A percentile compares a stretch with the other conserved stretches of the same genome.
Conservation (phyloP, 2,888 invertebrate species). For the Ectemnius cavifrons region DNA sequence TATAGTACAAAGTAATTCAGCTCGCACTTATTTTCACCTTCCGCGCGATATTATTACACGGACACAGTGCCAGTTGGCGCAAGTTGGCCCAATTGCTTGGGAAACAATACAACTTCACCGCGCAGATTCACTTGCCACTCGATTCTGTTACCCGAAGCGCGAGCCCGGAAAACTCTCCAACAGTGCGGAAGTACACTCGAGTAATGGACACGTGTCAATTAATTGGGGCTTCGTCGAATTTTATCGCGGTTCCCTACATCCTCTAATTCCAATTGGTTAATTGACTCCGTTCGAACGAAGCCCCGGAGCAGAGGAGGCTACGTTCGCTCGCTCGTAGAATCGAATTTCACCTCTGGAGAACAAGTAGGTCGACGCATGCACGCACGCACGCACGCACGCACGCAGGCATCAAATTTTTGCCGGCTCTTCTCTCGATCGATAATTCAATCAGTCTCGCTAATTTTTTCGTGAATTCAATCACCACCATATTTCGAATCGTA, state of each 20-base stretch:
- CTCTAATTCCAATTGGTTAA: constrained; percentile 39
- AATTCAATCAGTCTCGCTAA: not conserved
- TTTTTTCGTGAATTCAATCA: not conserved
- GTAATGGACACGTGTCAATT: too few relatives aligned
- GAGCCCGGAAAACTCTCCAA: too few relatives aligned
- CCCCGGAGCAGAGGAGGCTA: too few relatives aligned
- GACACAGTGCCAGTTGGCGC: too few relatives aligned
- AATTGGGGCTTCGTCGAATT: too few relatives aligned
- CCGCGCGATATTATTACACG: too few relatives aligned
- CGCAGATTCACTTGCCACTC: not conserved
- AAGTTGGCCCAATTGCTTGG: not conserved
- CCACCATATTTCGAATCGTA: too few relatives aligned
- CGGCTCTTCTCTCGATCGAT: not conserved
- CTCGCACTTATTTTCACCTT: too few relatives aligned
- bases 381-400: not conserved
- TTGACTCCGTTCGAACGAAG: constrained; percentile 25
- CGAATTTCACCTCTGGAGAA: constrained; percentile 52
- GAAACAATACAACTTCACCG: not conserved
- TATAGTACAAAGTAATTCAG: too few relatives aligned
- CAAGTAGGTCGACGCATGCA: constrained; percentile 51
- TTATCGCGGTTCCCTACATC: too few relatives aligned
- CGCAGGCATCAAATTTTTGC: not conserved
- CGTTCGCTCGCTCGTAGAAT: constrained; percentile 39
- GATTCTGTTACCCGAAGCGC: too few relatives aligned
- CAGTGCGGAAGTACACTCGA: too few relatives aligned